These are phyloP conservation scores for Macrosiphum euphorbiae DNA, from an alignment of 2,888 invertebrate genomes.

Conservation along the genomic window DNA sequence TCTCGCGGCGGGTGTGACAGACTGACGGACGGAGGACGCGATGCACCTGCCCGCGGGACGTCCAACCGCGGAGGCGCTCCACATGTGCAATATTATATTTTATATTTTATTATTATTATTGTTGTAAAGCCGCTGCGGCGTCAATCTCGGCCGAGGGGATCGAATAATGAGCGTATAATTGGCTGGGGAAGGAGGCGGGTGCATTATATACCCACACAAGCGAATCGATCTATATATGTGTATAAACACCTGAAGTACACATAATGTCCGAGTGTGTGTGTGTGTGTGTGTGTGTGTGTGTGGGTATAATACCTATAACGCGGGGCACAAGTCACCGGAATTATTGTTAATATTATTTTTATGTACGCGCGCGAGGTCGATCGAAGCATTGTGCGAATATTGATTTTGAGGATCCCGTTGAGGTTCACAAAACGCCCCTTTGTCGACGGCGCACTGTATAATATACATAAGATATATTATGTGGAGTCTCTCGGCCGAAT, in stretches of 20 bases:
- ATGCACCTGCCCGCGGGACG: slow-evolving; percentile 54
- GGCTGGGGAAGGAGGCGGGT: neutral
- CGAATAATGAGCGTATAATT: slow-evolving; percentile 64
- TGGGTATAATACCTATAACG: neutral
- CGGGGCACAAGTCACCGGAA: slow-evolving; percentile 50
- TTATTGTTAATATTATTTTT: neutral
- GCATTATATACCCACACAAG: neutral
- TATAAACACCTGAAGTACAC: neutral
- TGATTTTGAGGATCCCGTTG: slow-evolving; percentile 54
- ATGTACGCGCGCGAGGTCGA: neutral
- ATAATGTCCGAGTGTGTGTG: neutral
- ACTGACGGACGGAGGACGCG: slow-evolving; percentile 31
- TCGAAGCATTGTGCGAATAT: slow-evolving; percentile 55
- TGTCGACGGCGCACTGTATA: slow-evolving; percentile 23
- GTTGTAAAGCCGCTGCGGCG: neutral
- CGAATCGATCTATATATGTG: neutral
- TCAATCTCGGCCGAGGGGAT: slow-evolving; percentile 42
- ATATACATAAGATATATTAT: neutral
- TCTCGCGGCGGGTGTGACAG: slow-evolving; percentile 36
- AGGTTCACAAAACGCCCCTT: slow-evolving; percentile 60
- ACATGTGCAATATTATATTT: neutral
- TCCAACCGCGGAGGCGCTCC: slow-evolving; percentile 55
- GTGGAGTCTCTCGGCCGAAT: neutral
- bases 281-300: neutral
- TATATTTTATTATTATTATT: neutral